phyloP scores from a whole-genome alignment of 1,140 invertebrate species.

The Drosophila fuyamai region DNA sequence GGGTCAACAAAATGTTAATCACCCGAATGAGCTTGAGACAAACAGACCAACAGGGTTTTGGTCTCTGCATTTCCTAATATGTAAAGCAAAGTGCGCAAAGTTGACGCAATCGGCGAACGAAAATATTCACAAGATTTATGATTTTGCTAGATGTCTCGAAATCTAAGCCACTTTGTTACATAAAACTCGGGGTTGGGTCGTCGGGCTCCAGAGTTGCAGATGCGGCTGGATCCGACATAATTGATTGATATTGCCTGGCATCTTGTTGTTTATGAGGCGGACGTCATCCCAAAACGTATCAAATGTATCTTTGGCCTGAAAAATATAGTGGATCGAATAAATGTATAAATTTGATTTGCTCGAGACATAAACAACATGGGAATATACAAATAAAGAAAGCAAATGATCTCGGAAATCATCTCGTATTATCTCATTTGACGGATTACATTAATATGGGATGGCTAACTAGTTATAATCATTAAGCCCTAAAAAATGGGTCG shows the following conservation, averaged over 20 bases:
- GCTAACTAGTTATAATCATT: conserved; percentile 23
- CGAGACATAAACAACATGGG: conserved; percentile 27
- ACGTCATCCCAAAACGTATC: conserved; percentile 52
- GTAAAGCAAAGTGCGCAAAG: conserved; percentile 67
- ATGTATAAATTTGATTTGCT: conserved; percentile 41
- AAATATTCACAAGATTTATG: conserved; percentile 79
- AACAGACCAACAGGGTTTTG: conserved; percentile 20
- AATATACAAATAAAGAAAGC: conserved; percentile 16
- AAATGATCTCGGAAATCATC: conserved; percentile 42
- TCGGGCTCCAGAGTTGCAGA: conserved; percentile 22
- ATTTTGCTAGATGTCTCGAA: conserved; percentile 72
- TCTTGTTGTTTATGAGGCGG: conserved; percentile 69
- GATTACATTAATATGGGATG: conserved; percentile 25
- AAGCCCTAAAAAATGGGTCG: conserved; percentile 26
- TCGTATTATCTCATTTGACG: conserved; percentile 25
- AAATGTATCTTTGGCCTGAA: conserved; percentile 47
- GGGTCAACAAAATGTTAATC: conserved; percentile 68
- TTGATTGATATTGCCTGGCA: conserved; percentile 63
- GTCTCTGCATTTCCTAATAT: conserved; percentile 53
- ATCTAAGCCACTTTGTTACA: conserved; percentile 65
- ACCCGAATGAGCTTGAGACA: conserved; percentile 44
- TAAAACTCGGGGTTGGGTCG: conserved; percentile 51
- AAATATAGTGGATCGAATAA: conserved; percentile 46
- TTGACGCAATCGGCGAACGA: conserved; percentile 54
- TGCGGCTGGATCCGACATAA: conserved; percentile 44